Evolutionary conservation across 2,797 vertebrate species (phyloP).

Genomic region (Premnoplex brunnescens): DNA sequence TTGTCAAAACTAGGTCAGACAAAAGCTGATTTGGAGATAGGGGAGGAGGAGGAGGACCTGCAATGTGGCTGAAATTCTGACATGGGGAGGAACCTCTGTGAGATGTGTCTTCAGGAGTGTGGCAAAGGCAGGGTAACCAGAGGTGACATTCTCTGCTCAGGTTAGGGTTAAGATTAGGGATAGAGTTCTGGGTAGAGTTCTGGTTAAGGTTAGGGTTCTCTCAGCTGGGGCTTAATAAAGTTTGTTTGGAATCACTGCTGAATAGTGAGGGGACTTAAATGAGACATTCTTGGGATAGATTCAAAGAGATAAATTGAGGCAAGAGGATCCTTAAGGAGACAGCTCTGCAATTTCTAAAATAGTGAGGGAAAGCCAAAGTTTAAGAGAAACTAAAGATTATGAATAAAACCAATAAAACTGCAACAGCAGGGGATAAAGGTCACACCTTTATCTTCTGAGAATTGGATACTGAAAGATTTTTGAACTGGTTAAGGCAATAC

Average conservation of each 20-base stretch:
- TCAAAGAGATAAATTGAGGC: not conserved
- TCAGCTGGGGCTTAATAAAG: not conserved
- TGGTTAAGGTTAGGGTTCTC: not conserved
- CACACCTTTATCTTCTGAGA: not conserved
- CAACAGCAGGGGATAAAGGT: not conserved
- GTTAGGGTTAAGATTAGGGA: not conserved
- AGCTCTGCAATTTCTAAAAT: not conserved
- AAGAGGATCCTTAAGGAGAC: not conserved
- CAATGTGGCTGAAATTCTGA: not conserved
- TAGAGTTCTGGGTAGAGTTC: not conserved
- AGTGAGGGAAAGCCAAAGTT: not conserved
- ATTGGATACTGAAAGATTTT: not conserved
- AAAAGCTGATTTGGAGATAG: not conserved
- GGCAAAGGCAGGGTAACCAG: not conserved
- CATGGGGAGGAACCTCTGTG: not conserved
- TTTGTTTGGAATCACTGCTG: not conserved
- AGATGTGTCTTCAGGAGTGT: fast-evolving
- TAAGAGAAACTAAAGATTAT: not conserved
- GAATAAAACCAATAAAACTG: not conserved
- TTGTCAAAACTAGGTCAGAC: not conserved
- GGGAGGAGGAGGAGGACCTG: not conserved
- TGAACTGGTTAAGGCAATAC: not conserved
- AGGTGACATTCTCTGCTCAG: not conserved
- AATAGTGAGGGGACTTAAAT: not conserved
- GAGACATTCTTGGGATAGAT: not conserved